These are phyloP conservation scores for Gastrophryne carolinensis DNA, from an alignment of 2,797 vertebrate genomes.

Conservation along the genomic window DNA sequence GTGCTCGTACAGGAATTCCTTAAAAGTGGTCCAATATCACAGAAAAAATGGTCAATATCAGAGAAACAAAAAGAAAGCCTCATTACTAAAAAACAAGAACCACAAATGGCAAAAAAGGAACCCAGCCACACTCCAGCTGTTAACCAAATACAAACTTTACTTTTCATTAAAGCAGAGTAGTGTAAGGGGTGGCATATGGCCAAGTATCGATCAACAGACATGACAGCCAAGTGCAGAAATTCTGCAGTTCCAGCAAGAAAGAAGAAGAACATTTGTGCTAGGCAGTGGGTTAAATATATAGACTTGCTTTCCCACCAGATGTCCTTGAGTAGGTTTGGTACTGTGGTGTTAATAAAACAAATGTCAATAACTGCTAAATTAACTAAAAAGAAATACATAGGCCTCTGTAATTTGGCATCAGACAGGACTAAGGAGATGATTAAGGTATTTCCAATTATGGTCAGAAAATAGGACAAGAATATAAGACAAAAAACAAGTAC, in stretches of 20 bases:
- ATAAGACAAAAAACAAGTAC: conserved; percentile 48
- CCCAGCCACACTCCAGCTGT: neutral
- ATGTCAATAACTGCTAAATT: conserved; percentile 57
- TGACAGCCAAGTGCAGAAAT: conserved; percentile 33
- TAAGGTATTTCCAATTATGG: conserved; percentile 50
- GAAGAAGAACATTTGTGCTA: conserved; percentile 47
- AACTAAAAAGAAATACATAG: conserved; percentile 58
- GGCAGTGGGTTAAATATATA: conserved; percentile 37
- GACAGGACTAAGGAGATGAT: conserved; percentile 48
- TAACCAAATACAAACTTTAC: neutral
- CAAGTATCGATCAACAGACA: too few species aligned
- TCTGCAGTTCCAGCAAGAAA: conserved; percentile 56
- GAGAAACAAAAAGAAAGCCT: neutral
- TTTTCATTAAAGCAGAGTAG: neutral
- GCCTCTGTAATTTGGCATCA: conserved; percentile 50
- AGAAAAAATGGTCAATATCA: neutral
- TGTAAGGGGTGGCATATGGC: neutral
- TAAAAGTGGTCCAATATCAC: neutral
- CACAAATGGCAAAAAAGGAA: neutral
- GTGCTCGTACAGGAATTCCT: neutral
- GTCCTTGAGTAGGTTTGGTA: conserved; percentile 55
- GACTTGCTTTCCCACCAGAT: conserved; percentile 47
- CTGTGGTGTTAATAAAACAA: conserved; percentile 51
- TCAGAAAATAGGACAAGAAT: conserved; percentile 53
- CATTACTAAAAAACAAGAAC: neutral